These are phyloP conservation scores for Lasioglossum morio DNA, from an alignment of 2,888 invertebrate species.

Conservation along the genomic window DNA sequence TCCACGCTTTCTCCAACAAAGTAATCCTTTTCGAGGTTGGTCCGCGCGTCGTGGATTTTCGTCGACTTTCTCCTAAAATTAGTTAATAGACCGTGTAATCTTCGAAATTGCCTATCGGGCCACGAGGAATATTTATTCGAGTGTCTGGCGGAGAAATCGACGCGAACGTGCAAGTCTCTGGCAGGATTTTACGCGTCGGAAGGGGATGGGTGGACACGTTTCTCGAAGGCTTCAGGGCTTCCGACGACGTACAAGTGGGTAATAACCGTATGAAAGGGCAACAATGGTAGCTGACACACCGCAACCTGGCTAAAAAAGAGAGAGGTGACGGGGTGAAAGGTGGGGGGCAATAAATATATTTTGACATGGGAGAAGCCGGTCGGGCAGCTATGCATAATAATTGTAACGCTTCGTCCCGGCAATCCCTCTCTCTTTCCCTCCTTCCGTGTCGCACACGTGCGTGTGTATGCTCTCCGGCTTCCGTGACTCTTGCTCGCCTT, in stretches of 20 bases:
- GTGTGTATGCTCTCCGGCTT: constrained; percentile 28
- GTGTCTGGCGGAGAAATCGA: not conserved
- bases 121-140: constrained; percentile 3
- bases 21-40: constrained; percentile 24
- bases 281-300: constrained; percentile 81
- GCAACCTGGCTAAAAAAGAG: constrained; percentile 72
- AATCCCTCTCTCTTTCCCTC: not conserved
- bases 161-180: not conserved
- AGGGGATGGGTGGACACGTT: not conserved
- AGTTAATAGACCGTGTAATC: constrained; percentile 7
- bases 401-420: constrained; percentile 75
- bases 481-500: constrained; percentile 49
- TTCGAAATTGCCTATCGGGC: not conserved
- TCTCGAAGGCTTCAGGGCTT: not conserved
- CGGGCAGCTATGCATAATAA: constrained; percentile 78
- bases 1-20: constrained; percentile 49
- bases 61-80: constrained; percentile 45
- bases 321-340: constrained; percentile 45
- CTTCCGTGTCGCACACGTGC: constrained; percentile 41
- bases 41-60: not conserved
- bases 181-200: not conserved
- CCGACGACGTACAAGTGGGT: constrained; percentile 78
- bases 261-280: constrained; percentile 83
- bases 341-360: constrained; percentile 84
- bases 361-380: constrained; percentile 83